phyloP scores from a whole-genome alignment of 2,797 vertebrate genomes.

The Podarcis lilfordi region DNA sequence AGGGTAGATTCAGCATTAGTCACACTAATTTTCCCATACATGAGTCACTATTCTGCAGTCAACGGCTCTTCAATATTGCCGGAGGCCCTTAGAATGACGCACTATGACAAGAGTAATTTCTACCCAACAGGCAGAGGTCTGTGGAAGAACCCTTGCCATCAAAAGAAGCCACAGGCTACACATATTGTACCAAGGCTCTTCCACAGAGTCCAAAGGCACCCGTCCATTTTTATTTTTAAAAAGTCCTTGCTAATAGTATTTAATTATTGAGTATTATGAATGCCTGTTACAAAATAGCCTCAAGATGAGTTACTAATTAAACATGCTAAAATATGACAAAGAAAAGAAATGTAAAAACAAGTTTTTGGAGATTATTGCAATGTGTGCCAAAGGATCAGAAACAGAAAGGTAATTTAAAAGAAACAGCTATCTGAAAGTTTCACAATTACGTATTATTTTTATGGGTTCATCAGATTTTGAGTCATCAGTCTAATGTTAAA shows the following conservation, averaged over 20 bases:
- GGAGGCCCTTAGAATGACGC: background rate
- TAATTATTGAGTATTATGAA: background rate
- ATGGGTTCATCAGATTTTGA: background rate
- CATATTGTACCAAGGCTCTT: background rate
- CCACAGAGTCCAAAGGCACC: background rate
- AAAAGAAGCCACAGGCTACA: background rate
- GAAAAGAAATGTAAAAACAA: background rate
- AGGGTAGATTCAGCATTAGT: background rate
- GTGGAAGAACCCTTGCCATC: background rate
- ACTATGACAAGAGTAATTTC: background rate
- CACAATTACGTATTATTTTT: background rate
- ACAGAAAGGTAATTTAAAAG: background rate
- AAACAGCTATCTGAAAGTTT: background rate
- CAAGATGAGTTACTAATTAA: background rate
- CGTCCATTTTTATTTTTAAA: background rate
- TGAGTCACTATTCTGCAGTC: rapidly evolving
- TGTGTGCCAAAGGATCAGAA: background rate
- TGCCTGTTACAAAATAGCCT: background rate
- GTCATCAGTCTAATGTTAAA: background rate
- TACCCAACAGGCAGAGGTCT: background rate
- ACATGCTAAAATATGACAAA: too few species aligned
- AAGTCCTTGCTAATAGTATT: background rate
- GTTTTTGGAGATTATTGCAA: background rate
- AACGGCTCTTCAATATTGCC: slow-evolving; percentile 2
- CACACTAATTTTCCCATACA: background rate